Evolutionary conservation across 2,888 invertebrate genomes (phyloP), one percentile per base, ranked within the genome.

Genomic region (Drosophila rellima): DNA sequence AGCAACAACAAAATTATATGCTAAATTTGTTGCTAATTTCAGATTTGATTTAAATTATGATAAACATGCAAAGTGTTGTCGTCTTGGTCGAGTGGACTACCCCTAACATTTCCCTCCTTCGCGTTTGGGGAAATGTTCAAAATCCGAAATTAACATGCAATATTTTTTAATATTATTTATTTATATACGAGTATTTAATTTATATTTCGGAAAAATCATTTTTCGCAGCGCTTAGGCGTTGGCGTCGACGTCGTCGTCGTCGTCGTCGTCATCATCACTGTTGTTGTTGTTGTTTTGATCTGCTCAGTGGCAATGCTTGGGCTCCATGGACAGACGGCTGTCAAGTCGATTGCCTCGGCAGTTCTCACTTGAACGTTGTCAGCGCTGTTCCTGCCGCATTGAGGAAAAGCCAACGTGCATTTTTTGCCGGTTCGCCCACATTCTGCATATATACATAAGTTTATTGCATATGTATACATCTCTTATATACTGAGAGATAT

Each of bases 271-370:
- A 31, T 33, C 33, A 3, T 31, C 10, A 13, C 8, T 52, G 15
- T n/a, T 48, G 52, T 51, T 62, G 42, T 29, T 48, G 67, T 39
- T 48, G 60, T 39, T 52, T 64, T 61, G 50, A 60, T 56, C 44
- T 72, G 60, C 52, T 63, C 57, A 39, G 54, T 48, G 40, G 40
- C 68, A 47, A 52, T 55, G 69, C 54, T 74, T 63, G 78, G 73
- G 82, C 89, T 83, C 89, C 89, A 83, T 89, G 89, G 82, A 86
- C 89, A 63, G 79, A 48, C 70, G 63, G 57, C 66, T 82, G 83
- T 89, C 86, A 74, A 56, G 83, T 68, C 83, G 89, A 73, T 75
- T 71, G 82, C 52, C 70, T 69, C 68, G 64, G 31, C 80, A 88
- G 84, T 89, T 70, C 80, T 80, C 84, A 89, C 78, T 87, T 84